Evolutionary conservation across 2,113 vertebrate genomes (phyloP), one percentile per base, ranked within the genome.

Genomic region (Lethenteron reissneri): DNA sequence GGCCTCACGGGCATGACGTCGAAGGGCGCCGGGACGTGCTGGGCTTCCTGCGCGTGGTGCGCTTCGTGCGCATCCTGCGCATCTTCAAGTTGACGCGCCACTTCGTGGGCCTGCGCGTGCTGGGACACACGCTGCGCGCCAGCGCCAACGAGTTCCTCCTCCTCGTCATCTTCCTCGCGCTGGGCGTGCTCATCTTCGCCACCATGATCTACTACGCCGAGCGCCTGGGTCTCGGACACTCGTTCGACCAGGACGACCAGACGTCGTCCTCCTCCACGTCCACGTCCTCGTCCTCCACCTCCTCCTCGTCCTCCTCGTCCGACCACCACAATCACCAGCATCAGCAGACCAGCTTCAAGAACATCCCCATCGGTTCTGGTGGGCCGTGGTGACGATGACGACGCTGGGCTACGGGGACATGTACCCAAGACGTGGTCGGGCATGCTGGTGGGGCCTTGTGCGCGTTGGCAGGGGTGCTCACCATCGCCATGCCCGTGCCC

Each of bases 331-430:
- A 90, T 75, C 83, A 86, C 75, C 88, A 88, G 81, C 90, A 87
- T n/a, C 81, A 80, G 10, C 89, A 92, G 76, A 97, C 90, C 2
- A 88, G 95, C 80, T 97, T 97, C 78, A 97, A 92, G 82, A 97
- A 94, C 81, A 97, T 97, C 79, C 94, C 94, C 75, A 97, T 97
- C 2, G 90, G 92, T 97, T 97, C 84, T 97, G 94, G 94, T 97
- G 94, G 94, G 94, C 94, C 0, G 94, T 97, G 76, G 92, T 97
- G 72, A 97, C 94, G 3, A 97, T 97, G 94, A 96, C 94, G 0
- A 97, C 94, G 0, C 79, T 21, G 19, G 19, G 19, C 19, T 21
- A 21, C 19, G 19, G 19, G 19, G 19, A 21, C 19, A 21, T 21
- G 19, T 21, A 21, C 19, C 19, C 19, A 21, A 87, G 78, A 97